A percentile compares a stretch with the other conserved stretches of the same genome.
Conservation (phyloP, 2,888 invertebrate genomes). For the Netelia virgata region DNA sequence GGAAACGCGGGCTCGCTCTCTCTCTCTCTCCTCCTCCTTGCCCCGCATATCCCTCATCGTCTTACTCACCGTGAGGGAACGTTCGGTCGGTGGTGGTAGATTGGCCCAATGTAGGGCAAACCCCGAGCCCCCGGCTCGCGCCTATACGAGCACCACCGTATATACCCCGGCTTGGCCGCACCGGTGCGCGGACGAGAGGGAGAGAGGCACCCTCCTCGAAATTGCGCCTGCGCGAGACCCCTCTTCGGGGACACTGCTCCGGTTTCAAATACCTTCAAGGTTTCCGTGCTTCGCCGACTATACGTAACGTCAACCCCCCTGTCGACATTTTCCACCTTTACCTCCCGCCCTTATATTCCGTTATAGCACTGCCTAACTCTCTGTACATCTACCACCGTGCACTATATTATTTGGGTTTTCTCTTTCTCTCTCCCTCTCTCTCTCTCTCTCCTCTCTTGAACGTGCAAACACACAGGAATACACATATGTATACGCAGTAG, state of each 20-base stretch:
- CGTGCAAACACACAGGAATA: background rate
- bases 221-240: conserved; percentile 78
- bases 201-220: conserved; percentile 24
- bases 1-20: conserved; percentile 54
- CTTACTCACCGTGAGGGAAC: conserved; percentile 29
- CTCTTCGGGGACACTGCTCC: conserved; percentile 81
- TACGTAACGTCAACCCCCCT: conserved; percentile 42
- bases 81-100: conserved; percentile 61
- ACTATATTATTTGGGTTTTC: conserved; percentile 49
- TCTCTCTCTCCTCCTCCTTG: background rate
- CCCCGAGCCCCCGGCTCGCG: conserved; percentile 61
- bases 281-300: conserved; percentile 74
- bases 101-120: conserved; percentile 72
- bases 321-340: conserved; percentile 64
- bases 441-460: background rate
- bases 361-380: conserved; percentile 41
- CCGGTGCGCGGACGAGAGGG: conserved; percentile 22
- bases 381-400: conserved; percentile 21
- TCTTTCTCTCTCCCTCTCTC: conserved; percentile 22
- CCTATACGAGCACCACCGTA: conserved; percentile 52
- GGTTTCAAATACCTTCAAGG: conserved; percentile 83
- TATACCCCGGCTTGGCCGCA: conserved; percentile 24
- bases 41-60: conserved; percentile 23
- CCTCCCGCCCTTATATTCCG: conserved; percentile 36
- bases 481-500: conserved; percentile 9